Evolutionary conservation across 2,888 invertebrate genomes (phyloP).

Genomic region (Drosophila pseudotalamancana): DNA sequence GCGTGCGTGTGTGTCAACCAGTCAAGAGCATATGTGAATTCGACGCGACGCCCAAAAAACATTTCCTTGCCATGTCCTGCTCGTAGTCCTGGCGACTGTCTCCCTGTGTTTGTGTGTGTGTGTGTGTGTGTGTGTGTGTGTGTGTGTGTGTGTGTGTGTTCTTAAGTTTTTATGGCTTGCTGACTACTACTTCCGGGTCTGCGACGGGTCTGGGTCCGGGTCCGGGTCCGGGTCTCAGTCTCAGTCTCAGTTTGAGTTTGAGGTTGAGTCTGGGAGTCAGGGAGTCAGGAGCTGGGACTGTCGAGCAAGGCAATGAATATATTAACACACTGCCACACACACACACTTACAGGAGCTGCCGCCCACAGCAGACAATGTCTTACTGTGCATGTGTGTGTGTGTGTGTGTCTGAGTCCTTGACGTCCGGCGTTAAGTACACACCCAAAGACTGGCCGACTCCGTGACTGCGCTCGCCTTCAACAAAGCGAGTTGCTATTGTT

Average conservation of each 20-base stretch:
- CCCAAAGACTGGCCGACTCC: constrained; percentile 33
- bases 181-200: constrained; percentile 79
- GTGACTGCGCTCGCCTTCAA: constrained; percentile 10
- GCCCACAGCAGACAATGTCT: constrained; percentile 56
- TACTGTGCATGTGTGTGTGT: constrained; percentile 34
- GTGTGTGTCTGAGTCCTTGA: constrained; percentile 57
- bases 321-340: constrained; percentile 74
- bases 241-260: no score
- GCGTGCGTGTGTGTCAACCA: constrained; percentile 58
- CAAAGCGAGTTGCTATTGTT: constrained; percentile 52
- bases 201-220: constrained; percentile 41
- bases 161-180: constrained; percentile 80
- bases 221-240: constrained; percentile 23
- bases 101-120: constrained; percentile 7
- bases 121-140: constrained; percentile 1
- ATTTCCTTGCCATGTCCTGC: constrained; percentile 48
- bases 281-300: constrained; percentile 29
- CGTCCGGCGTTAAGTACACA: constrained; percentile 67
- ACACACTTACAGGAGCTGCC: constrained; percentile 31
- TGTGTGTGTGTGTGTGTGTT: constrained; percentile 40
- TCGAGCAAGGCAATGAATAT: constrained; percentile 77
- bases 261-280: constrained; percentile 24
- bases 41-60: constrained; percentile 50
- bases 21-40: constrained; percentile 68
- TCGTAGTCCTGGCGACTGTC: constrained; percentile 49